Base-by-base conservation (phyloP, 1,140 invertebrate species). In the Ganaspis sp. region DNA sequence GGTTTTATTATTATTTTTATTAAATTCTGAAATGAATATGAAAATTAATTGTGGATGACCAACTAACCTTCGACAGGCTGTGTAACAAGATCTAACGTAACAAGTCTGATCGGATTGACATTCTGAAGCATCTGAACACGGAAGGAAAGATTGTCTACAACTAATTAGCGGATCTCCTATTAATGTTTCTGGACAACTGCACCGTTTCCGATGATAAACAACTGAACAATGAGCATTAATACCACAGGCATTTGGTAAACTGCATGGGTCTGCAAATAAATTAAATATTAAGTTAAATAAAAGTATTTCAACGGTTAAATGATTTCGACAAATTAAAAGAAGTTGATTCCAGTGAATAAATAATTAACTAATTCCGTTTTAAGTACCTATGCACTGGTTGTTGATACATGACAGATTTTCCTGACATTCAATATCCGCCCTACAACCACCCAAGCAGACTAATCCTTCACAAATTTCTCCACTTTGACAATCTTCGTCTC, bases 381-480 rank as follows among this genome's bases (percentile, higher is more conserved):
- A 45, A 49, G 17, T 49, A 92, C 91, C 92, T 72, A 92, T 89
- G 87, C 97, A 98, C 81, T 95, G 94, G 72, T 95, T 96, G 73
- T 94, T 94, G 58, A 95, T 87, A 82, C 97, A 98, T 23, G 94
- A 90, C 80, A 94, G 92, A 81, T 94, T 91, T 26, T 90, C 90
- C 2, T 94, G 92, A 84, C 96, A 98, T 42, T 96, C 94, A 1
- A 92, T 92, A 84, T 97, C 93, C n/a, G 94, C 94, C 84, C 96
- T 94, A 86, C 97, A 98, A 26, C 97, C 97, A 64, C 92, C 90
- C 11, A 93, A 87, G 85, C 97, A 98, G 45, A 94, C 91, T n/a
- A 96, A 89, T 9, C 94, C 94, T 80, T 96, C 94, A 85, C 97
- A 98, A 26, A 98, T 94, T 91, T 97, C 96, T 23, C 95, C 96